Percentiles rank a stretch among this genome's conserved stretches.
phyloP scores from a whole-genome alignment of 2,888 invertebrate species.

The Drosophila nr. medialis region DNA sequence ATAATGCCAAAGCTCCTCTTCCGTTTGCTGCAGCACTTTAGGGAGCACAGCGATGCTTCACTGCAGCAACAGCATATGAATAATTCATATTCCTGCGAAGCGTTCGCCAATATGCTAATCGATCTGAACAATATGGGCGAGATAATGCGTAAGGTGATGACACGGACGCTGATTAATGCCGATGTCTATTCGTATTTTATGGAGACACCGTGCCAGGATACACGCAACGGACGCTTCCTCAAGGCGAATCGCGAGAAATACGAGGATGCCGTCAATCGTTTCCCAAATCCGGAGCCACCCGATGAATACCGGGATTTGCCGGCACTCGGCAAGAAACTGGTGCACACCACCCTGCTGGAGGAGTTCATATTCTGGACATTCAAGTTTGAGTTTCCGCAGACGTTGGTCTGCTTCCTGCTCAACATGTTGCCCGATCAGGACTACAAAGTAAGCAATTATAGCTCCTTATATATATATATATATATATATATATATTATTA shows the following conservation, averaged over 20 bases:
- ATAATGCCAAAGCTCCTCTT: slow-evolving; percentile 97
- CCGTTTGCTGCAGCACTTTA: slow-evolving; percentile 94
- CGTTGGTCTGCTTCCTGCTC: slow-evolving; percentile 96
- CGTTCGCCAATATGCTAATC: slow-evolving; percentile 95
- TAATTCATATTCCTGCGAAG: slow-evolving; percentile 94
- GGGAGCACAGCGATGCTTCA: slow-evolving; percentile 88
- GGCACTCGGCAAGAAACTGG: slow-evolving; percentile 91
- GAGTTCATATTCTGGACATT: slow-evolving; percentile 99
- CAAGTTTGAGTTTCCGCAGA: slow-evolving; percentile 98
- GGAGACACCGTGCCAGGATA: slow-evolving; percentile 88
- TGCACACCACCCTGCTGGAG: slow-evolving; percentile 94
- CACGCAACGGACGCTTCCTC: slow-evolving; percentile 90
- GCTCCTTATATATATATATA: slow-evolving; percentile 8
- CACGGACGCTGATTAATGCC: slow-evolving; percentile 94
- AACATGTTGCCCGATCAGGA: slow-evolving; percentile 98
- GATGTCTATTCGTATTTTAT: slow-evolving; percentile 91
- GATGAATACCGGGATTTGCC: slow-evolving; percentile 92
- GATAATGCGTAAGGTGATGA: slow-evolving; percentile 97
- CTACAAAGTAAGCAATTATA: slow-evolving; percentile 89
- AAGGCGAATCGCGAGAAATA: slow-evolving; percentile 91
- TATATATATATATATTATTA: slow-evolving; percentile 21
- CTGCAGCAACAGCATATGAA: slow-evolving; percentile 88
- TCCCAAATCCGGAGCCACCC: slow-evolving; percentile 90
- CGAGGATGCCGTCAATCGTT: slow-evolving; percentile 91
- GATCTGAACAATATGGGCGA: slow-evolving; percentile 98